A percentile compares a stretch with the other conserved stretches of the same genome.
Conservation (phyloP, 1,140 invertebrate genomes). For the Cataglyphis hispanica region DNA sequence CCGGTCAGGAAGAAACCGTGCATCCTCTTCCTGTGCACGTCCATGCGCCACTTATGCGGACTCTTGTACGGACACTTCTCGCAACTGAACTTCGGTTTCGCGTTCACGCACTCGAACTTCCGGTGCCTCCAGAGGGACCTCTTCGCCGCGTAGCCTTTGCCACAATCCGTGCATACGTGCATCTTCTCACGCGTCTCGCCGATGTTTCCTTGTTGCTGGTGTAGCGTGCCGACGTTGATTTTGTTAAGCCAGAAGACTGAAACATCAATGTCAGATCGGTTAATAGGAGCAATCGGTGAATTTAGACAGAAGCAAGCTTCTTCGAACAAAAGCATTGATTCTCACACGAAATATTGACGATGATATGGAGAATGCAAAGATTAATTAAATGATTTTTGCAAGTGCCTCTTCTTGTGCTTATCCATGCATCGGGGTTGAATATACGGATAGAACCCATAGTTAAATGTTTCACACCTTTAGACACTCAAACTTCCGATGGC, state of each 20-base stretch:
- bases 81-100: conserved; percentile 83
- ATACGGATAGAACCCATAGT: conserved; percentile 83
- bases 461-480: conserved; percentile 76
- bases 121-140: conserved; percentile 84
- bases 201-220: not conserved
- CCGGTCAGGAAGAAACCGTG: conserved; percentile 61
- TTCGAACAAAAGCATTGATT: not conserved
- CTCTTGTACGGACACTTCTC: conserved; percentile 84
- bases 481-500: conserved; percentile 85
- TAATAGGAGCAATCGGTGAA: conserved; percentile 17
- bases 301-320: not conserved
- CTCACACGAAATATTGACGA: not conserved
- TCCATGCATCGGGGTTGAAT: conserved; percentile 79
- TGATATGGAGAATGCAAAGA: not conserved
- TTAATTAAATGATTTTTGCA: conserved; percentile 27
- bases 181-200: conserved; percentile 31
- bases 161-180: conserved; percentile 75
- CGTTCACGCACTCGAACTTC: conserved; percentile 85
- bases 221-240: not conserved
- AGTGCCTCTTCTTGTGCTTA: conserved; percentile 78
- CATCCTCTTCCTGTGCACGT: conserved; percentile 80
- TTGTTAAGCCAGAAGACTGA: conserved; percentile 61
- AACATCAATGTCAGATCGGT: conserved; percentile 67
- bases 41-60: conserved; percentile 83
- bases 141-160: conserved; percentile 79